Evolutionary conservation across 2,113 vertebrate genomes (phyloP).

Genomic region (Ivindomyrus marchei): DNA sequence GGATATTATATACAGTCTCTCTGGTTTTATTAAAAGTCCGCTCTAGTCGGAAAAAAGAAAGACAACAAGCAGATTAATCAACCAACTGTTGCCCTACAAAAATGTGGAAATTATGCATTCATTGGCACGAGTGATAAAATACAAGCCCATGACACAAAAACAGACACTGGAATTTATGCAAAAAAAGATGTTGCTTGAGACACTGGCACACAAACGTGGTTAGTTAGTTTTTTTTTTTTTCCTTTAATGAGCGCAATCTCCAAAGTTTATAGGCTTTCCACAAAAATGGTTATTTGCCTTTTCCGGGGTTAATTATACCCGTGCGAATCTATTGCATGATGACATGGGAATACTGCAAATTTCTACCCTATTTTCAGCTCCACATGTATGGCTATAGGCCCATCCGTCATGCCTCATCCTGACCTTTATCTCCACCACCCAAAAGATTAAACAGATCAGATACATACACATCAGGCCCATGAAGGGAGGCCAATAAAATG

Average conservation of each 20-base stretch:
- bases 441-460: background rate
- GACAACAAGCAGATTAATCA: background rate
- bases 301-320: background rate
- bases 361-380: background rate
- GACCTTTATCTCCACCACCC: background rate
- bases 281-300: background rate
- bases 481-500: background rate
- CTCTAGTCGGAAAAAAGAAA: background rate
- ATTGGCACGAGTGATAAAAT: background rate
- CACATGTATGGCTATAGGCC: background rate
- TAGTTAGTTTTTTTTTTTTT: background rate
- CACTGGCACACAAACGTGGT: background rate
- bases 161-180: background rate
- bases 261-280: background rate
- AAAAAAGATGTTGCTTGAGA: background rate
- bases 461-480: background rate
- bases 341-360: background rate
- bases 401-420: background rate
- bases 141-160: background rate
- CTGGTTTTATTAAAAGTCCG: background rate
- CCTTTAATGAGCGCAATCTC: background rate
- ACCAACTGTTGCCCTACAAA: constrained; percentile 3
- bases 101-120: background rate
- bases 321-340: too few species aligned
- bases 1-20: background rate